A percentile compares a stretch with the other conserved stretches of the same genome.
These are phyloP conservation scores for Anguilla anguilla DNA, from an alignment of 2,797 vertebrate species.

Conservation along the genomic window DNA sequence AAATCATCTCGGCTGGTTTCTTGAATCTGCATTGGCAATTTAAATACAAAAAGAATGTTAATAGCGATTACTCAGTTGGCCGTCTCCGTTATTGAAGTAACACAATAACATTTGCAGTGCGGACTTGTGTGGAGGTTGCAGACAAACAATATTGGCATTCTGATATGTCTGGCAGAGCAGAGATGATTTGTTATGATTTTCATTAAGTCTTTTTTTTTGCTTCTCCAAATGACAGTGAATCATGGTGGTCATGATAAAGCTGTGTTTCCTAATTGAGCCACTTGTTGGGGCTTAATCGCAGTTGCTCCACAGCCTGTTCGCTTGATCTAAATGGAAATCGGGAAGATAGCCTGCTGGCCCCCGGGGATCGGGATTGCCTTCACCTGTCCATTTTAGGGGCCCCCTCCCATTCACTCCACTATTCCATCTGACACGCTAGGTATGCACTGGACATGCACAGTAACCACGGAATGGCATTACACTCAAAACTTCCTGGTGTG, in stretches of 20 bases:
- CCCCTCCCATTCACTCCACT: not conserved
- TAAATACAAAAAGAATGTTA: not conserved
- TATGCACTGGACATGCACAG: not conserved
- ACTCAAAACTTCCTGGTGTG: not conserved
- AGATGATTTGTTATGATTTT: not conserved
- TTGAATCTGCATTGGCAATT: not conserved
- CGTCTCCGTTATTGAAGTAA: not conserved
- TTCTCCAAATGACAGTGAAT: conserved; percentile 60
- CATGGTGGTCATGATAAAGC: conserved; percentile 57
- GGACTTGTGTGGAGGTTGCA: not conserved
- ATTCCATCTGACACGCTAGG: not conserved
- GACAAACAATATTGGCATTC: not conserved
- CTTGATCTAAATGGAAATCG: conserved; percentile 59
- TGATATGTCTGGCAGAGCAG: not conserved
- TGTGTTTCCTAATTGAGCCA: conserved; percentile 52
- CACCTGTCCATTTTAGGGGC: not conserved
- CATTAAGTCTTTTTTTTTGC: conserved; percentile 43
- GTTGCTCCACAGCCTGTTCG: conserved; percentile 50
- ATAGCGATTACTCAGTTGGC: not conserved
- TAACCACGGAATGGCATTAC: not conserved
- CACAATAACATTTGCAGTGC: not conserved
- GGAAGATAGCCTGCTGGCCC: conserved; percentile 48
- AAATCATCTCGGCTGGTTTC: not conserved
- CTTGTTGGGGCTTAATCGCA: conserved; percentile 59
- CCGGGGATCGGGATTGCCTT: not conserved